These are phyloP conservation scores for Ischnus inquisitorius DNA, from an alignment of 2,888 invertebrate species.

Conservation along the genomic window DNA sequence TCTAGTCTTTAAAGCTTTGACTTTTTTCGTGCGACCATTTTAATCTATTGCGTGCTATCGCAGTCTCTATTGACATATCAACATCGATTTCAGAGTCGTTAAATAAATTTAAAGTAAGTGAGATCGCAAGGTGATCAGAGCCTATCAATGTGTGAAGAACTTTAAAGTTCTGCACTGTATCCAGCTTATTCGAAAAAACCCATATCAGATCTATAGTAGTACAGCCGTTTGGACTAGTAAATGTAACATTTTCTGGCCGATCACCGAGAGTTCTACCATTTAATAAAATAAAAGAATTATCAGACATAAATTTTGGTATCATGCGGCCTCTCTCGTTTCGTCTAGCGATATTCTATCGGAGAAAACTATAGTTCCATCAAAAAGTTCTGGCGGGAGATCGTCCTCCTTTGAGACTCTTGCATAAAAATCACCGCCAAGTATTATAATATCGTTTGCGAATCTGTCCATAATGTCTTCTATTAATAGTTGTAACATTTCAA, in stretches of 20 bases:
- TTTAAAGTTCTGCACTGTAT: too few species aligned
- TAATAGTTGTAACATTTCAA: not conserved
- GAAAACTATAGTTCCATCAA: not conserved
- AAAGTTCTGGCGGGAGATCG: not conserved
- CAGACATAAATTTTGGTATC: conserved; percentile 1
- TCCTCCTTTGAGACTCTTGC: not conserved
- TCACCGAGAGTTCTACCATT: conserved; percentile 36
- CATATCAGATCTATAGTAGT: conserved; percentile 28
- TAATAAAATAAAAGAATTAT: conserved; percentile 23
- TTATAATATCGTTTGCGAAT: conserved; percentile 4
- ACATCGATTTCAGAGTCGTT: too few species aligned
- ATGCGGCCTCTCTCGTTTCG: not conserved
- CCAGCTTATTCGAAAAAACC: conserved; percentile 8
- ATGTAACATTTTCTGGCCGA: conserved; percentile 18
- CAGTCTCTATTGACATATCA: too few species aligned
- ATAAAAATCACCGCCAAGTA: not conserved
- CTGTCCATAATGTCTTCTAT: conserved; percentile 1
- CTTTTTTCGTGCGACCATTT: too few species aligned
- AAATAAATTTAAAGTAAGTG: too few species aligned
- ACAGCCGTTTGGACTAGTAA: not conserved
- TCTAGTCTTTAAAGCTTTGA: too few species aligned
- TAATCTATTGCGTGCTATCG: too few species aligned
- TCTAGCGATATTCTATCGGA: conserved; percentile 11
- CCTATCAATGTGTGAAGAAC: too few species aligned
- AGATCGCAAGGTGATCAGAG: too few species aligned